Conservation (phyloP, 2,888 invertebrate species). For the Pristionchus arcanus region DNA sequence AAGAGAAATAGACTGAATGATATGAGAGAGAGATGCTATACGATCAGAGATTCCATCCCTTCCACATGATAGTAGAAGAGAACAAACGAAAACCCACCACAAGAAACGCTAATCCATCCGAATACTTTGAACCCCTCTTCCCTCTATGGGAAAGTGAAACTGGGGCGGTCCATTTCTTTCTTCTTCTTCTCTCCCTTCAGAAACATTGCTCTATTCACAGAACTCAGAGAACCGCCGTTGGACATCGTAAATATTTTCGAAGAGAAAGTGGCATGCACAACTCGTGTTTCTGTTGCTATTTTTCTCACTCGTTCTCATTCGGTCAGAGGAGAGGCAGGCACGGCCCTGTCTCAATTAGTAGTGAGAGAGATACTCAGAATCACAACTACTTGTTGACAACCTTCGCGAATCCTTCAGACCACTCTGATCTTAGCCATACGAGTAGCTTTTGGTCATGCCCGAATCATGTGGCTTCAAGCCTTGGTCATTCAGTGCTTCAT, state of each 20-base stretch:
- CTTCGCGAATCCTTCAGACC: not conserved
- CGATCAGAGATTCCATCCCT: conserved; percentile 28
- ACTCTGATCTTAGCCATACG: not conserved
- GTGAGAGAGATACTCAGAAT: not conserved
- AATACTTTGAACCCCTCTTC: conserved; percentile 3
- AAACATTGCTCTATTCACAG: not conserved
- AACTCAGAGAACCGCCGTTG: not conserved
- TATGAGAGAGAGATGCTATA: conserved; percentile 34
- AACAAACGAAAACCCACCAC: not conserved
- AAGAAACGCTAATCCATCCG: not conserved
- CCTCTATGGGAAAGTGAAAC: not conserved
- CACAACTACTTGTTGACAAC: not conserved
- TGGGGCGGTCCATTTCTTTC: not conserved
- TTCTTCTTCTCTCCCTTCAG: not conserved
- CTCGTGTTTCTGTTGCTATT: conserved; percentile 25
- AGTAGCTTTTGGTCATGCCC: not conserved
- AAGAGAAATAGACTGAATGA: conserved; percentile 20
- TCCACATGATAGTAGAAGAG: not conserved
- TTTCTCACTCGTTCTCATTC: not conserved
- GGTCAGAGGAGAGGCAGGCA: not conserved
- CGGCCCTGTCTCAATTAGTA: not conserved
- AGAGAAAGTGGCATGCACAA: conserved; percentile 6
- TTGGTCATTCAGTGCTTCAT: not conserved
- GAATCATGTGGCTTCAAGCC: not conserved
- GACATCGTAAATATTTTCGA: conserved; percentile 31